Conservation (phyloP, 2,797 vertebrate species). For the Peromyscus aztecus region DNA sequence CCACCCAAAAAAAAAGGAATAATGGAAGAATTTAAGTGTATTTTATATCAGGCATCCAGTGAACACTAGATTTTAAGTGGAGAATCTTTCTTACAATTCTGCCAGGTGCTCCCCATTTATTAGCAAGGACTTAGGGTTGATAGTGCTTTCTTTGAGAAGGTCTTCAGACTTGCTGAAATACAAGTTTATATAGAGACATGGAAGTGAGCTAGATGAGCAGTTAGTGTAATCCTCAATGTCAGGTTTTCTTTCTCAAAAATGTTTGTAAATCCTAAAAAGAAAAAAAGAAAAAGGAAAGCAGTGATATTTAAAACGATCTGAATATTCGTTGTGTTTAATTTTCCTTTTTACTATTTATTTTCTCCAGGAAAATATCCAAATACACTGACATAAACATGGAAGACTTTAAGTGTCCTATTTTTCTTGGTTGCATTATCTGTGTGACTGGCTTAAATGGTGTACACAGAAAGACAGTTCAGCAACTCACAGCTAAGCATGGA, state of each 20-base stretch:
- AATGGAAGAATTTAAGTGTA: not conserved
- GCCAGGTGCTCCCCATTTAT: not conserved
- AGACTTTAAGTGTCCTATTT: constrained; percentile 93
- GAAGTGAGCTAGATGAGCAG: not conserved
- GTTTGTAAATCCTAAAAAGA: not conserved
- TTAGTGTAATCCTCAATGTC: constrained; percentile 17
- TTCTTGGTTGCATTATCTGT: constrained; percentile 95
- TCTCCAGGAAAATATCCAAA: constrained; percentile 90
- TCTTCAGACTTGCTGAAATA: constrained; percentile 29
- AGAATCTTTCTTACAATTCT: constrained; percentile 27
- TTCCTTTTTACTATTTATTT: constrained; percentile 62
- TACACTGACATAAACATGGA: constrained; percentile 92
- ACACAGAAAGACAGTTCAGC: constrained; percentile 95
- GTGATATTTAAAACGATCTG: constrained; percentile 6
- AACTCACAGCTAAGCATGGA: constrained; percentile 93
- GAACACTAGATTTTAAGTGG: not conserved
- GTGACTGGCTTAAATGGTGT: constrained; percentile 94
- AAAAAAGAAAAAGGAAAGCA: not conserved
- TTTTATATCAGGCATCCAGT: constrained; percentile 44
- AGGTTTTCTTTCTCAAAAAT: constrained; percentile 18
- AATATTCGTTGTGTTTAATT: not conserved
- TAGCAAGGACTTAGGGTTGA: constrained; percentile 16
- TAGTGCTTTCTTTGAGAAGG: constrained; percentile 44
- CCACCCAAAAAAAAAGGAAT: not conserved
- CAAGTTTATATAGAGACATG: constrained; percentile 24